A percentile compares a stretch with the other conserved stretches of the same genome.
These are phyloP conservation scores for Callithrix jacchus DNA, from an alignment of 2,113 vertebrate genomes.

Conservation along the genomic window DNA sequence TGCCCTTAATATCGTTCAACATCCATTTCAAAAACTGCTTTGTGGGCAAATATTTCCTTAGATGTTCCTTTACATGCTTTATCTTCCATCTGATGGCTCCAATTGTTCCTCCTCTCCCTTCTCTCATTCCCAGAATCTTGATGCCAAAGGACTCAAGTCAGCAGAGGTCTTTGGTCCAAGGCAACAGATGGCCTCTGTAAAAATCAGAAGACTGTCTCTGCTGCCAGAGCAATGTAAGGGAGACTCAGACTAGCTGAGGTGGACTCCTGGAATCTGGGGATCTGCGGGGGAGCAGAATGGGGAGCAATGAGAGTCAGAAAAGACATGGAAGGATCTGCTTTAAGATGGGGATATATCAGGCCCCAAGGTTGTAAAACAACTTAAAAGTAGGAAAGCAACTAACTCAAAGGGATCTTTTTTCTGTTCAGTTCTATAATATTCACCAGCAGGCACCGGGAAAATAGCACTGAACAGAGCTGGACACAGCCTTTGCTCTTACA, in stretches of 20 bases:
- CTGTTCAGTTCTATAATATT: not conserved
- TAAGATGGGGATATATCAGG: not conserved
- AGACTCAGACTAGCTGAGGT: not conserved
- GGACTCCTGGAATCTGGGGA: not conserved
- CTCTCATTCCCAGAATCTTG: not conserved
- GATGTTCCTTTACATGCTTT: not conserved
- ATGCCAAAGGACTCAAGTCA: not conserved
- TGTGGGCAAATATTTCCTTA: not conserved
- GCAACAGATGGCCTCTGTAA: not conserved
- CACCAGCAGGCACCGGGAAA: not conserved
- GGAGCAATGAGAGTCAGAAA: not conserved
- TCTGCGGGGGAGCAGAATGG: not conserved
- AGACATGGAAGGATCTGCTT: not conserved
- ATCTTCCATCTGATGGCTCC: not conserved
- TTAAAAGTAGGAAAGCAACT: not conserved
- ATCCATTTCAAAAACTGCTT: constrained; percentile 1
- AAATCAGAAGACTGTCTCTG: not conserved
- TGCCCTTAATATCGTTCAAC: not conserved
- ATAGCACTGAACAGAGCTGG: not conserved
- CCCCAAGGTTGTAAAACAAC: not conserved
- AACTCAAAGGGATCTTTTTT: not conserved
- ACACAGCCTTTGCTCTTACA: not conserved
- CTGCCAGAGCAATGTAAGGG: not conserved
- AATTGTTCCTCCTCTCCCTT: not conserved
- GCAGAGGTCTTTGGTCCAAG: not conserved